Evolutionary conservation across 2,888 invertebrate species (phyloP), one percentile per base, ranked within the genome.

Genomic region (Yponomeuta malinellus): DNA sequence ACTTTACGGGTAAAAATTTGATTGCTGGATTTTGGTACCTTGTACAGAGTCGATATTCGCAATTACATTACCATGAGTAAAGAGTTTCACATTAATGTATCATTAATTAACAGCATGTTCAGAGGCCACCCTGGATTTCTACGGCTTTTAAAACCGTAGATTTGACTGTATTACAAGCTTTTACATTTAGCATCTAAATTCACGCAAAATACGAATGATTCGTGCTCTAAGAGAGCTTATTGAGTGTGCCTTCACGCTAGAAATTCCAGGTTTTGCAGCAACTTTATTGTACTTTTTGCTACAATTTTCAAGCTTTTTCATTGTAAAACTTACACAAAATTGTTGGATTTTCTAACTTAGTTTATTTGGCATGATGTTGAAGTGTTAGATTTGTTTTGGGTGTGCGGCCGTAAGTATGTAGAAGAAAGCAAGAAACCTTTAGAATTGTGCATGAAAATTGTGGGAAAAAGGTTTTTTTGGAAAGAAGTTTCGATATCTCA

Each of bases 21-120:
- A 85, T 83, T 87, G 87, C 85, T 85, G 82, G 77, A 79, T 76
- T 85, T 82, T 81, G 80, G 76, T 71, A 59, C 29, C 43, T 63
- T 64, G 43, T 79, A 76, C 73, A 76, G 76, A 77, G 82, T 82
- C 82, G 82, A 79, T 79, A 74, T 82, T 79, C 77, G 77, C 73
- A 75, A 71, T 59, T 72, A 76, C 63, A 69, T 10, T 59, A 68
- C 29, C 5, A 48, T 37, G 37, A 23, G 29, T 66, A 6, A 33
- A 29, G 65, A 70, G 65, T 59, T 12, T 59, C 52, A 59, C 52
- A 59, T 43, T n/a, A 43, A 65, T 72, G 48, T 67, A 59, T 65
- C 65, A 65, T 48, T 69, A 15, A 68, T 69, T 72, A 71, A 72
- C 69, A 69, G 73, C 73, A 73, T 73, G 73, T 48, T 37, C 68